phyloP scores from a whole-genome alignment of 53 echinoderm and acorn worm genomes.

The Antedon mediterranea region DNA sequence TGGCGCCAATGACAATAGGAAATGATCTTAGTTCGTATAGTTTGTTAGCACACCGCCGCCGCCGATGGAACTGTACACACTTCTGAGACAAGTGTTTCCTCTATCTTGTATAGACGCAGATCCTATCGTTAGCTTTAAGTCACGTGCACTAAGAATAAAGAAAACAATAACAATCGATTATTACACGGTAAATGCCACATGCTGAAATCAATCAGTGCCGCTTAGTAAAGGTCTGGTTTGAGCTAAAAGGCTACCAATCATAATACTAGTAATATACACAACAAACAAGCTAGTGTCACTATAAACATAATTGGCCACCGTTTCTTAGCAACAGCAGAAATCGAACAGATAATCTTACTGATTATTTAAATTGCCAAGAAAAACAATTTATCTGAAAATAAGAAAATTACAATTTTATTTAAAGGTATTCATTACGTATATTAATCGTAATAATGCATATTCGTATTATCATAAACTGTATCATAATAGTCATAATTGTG shows the following conservation, averaged over 20 bases:
- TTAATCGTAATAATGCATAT: too few species aligned
- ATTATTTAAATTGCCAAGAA: not conserved
- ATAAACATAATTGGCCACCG: not conserved
- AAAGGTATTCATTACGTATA: too few species aligned
- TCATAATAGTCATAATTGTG: too few species aligned
- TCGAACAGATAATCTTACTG: not conserved
- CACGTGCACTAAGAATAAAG: not conserved
- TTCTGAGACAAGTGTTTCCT: not conserved
- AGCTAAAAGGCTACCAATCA: not conserved
- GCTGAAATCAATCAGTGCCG: not conserved
- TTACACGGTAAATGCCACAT: not conserved
- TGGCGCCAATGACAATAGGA: too few species aligned
- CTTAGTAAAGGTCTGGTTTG: not conserved
- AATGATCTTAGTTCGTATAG: too few species aligned
- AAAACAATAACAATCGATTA: not conserved
- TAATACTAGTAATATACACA: not conserved
- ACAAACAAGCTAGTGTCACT: not conserved
- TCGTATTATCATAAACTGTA: too few species aligned
- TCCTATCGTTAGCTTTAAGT: not conserved
- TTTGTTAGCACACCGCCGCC: too few species aligned
- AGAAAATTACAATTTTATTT: too few species aligned
- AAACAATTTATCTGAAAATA: not conserved
- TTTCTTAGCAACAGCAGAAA: not conserved
- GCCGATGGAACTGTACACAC: too few species aligned
- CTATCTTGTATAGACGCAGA: not conserved